phyloP scores from a whole-genome alignment of 2,797 vertebrate genomes.

The Sparidentex hasta region DNA sequence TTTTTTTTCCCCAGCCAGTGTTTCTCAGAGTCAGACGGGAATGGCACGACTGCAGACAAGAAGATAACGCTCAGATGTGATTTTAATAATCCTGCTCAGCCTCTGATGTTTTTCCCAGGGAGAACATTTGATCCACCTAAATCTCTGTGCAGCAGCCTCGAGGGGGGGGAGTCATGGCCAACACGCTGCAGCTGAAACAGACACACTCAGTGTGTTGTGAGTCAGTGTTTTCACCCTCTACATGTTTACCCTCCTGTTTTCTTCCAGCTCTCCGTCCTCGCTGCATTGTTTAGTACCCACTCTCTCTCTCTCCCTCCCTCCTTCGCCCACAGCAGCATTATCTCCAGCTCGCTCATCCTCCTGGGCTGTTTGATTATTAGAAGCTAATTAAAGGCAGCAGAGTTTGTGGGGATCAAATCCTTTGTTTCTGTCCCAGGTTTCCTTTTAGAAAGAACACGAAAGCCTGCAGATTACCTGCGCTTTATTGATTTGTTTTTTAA shows the following conservation, averaged over 20 bases:
- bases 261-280: background rate
- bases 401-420: slow-evolving; percentile 1
- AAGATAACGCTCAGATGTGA: slow-evolving; percentile 21
- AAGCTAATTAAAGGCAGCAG: background rate
- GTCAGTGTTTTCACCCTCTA: background rate
- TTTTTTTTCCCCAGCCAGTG: background rate
- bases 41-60: background rate
- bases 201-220: slow-evolving; percentile 5
- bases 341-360: background rate
- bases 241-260: slow-evolving; percentile 21
- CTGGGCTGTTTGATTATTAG: background rate
- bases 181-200: slow-evolving; percentile 7
- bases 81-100: slow-evolving; percentile 38
- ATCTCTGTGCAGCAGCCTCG: slow-evolving; percentile 11
- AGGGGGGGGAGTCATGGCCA: background rate
- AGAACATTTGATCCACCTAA: slow-evolving; percentile 20
- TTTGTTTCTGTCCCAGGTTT: background rate
- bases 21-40: slow-evolving; percentile 7
- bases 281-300: background rate
- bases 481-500: slow-evolving; percentile 12
- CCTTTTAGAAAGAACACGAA: background rate
- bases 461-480: slow-evolving; percentile 1
- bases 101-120: slow-evolving; percentile 43
- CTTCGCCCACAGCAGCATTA: background rate
- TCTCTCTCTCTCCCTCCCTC: background rate